Evolutionary conservation across 2,113 vertebrate genomes (phyloP), one percentile per base, ranked within the genome.

Genomic region (Dendropsophus ebraccatus): DNA sequence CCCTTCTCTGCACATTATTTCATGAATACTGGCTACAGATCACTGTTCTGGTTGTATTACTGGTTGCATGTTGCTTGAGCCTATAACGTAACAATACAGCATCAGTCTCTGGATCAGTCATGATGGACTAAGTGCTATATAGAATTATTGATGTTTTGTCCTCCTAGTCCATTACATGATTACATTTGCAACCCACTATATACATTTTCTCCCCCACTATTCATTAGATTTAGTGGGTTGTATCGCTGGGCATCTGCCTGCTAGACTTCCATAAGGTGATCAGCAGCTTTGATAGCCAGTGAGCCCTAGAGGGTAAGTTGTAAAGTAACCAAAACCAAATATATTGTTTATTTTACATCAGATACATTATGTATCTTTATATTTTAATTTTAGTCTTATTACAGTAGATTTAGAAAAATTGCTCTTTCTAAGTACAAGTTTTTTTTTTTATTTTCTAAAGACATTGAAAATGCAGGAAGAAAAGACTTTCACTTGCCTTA

Each of bases 181-280:
- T 91, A 89, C 84, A 91, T 90, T 88, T 90, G 88, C 90, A 90
- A 88, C 87, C 88, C 88, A 91, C 84, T 90, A 89, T 74, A 30
- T 82, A 86, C 87, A 83, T 25, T 89, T 90, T 88, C 90, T 90
- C 88, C 89, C 87, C 87, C 69, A 86, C 87, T 89, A 91, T 90
- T 93, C 90, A 92, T 92, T 93, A 89, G 88, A 89, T 92, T 90
- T 91, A 89, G 82, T 85, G 54, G 89, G 88, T 88, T 93, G 87
- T 90, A 92, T 90, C 89, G 77, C 49, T 54, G 88, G 87, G 84
- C 88, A 92, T 92, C 92, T 93, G 91, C 90, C 90, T 90, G 84
- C 89, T 90, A 67, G 92, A 87, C 89, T 89, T 88, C 70, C 88
- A 87, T 79, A 90, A 91, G 90, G 81, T 69, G 89, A 88, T 87